Conservation (phyloP, 2,113 vertebrate species). For the Spea multiplicata region DNA sequence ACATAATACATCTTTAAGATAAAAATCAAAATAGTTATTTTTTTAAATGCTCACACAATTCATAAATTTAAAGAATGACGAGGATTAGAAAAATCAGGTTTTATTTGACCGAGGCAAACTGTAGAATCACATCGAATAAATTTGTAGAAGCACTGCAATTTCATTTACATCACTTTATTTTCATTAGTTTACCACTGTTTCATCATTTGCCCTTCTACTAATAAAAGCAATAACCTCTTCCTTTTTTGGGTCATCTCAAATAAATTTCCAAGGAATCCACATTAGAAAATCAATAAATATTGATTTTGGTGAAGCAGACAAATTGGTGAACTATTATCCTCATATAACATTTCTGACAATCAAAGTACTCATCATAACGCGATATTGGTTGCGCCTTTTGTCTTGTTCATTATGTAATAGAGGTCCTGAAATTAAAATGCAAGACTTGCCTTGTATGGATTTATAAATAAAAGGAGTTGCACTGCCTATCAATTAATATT, state of each 20-base stretch:
- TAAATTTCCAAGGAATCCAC: constrained; percentile 41
- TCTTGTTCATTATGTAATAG: constrained; percentile 12
- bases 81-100: no score
- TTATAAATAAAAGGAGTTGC: constrained; percentile 12
- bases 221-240: constrained; percentile 47
- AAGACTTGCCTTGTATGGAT: constrained; percentile 24
- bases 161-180: constrained; percentile 45
- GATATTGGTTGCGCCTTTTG: background rate
- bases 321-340: constrained; percentile 46
- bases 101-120: no score
- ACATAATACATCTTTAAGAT: no score
- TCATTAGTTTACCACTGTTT: constrained; percentile 37
- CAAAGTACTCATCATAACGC: constrained; percentile 32
- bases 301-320: constrained; percentile 47
- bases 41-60: no score
- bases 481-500: constrained; percentile 4
- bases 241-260: constrained; percentile 48
- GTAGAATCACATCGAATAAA: background rate
- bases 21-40: no score
- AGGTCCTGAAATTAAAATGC: constrained; percentile 25
- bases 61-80: no score
- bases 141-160: constrained; percentile 5
- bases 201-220: constrained; percentile 43
- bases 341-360: constrained; percentile 48
- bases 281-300: constrained; percentile 45